phyloP scores from a whole-genome alignment of 2,113 vertebrate genomes.

The mouse (Mus musculus) region GRCm39 chr9:103958501-103959000 shows the following conservation, averaged over 20 bases:
- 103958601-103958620: constrained; percentile 23
- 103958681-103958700: constrained; percentile 57
- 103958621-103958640: background rate
- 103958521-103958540: constrained; percentile 69
- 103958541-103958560: constrained; percentile 25
- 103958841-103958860: constrained; percentile 48
- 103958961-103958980: constrained; percentile 92
- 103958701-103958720: constrained; percentile 27
- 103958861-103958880: background rate
- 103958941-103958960: constrained; percentile 84
- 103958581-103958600: background rate
- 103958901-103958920: constrained; percentile 89
- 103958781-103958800: background rate
- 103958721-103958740: constrained; percentile 11
- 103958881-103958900: constrained; percentile 84
- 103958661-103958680: constrained; percentile 42
- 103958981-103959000: constrained; percentile 94
- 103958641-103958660: constrained; percentile 41
- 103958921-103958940: constrained; percentile 90
- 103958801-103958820: background rate
- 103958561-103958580: constrained; percentile 80
- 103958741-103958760: constrained; percentile 35
- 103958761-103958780: constrained; percentile 32
- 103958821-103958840: background rate
- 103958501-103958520: constrained; percentile 89